Evolutionary conservation across 2,113 vertebrate species (phyloP).

Genomic region (Rhegmatorhina hoffmannsi): DNA sequence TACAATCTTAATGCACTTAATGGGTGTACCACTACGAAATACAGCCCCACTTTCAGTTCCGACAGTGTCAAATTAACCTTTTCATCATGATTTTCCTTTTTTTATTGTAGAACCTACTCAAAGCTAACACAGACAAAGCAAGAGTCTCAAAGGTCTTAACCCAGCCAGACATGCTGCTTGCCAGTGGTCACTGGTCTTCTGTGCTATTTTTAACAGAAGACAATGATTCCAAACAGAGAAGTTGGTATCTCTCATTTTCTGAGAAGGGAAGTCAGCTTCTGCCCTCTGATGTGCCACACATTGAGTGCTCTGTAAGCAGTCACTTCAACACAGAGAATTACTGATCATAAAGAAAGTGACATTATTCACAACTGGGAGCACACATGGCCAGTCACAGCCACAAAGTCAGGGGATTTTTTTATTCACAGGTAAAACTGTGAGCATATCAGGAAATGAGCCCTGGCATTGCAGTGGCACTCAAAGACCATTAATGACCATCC

Average conservation of each 20-base stretch:
- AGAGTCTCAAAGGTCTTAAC: not conserved
- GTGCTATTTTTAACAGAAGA: constrained; percentile 13
- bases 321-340: not conserved
- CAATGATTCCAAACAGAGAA: constrained; percentile 7
- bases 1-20: not conserved
- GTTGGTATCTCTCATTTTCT: not conserved
- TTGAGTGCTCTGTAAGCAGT: not conserved
- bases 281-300: not conserved
- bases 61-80: not conserved
- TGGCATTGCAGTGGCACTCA: not conserved
- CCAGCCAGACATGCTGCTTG: not conserved
- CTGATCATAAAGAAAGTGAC: not conserved
- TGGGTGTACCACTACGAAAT: not conserved
- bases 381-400: not conserved
- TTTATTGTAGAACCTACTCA: not conserved
- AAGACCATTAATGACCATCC: not conserved
- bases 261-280: constrained; percentile 4
- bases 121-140: not conserved
- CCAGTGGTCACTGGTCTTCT: not conserved
- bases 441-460: not conserved
- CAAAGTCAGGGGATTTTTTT: not conserved
- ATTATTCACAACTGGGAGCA: not conserved
- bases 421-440: not conserved
- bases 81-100: not conserved
- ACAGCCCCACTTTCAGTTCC: not conserved